Evolutionary conservation across 2,797 vertebrate species (phyloP).

Genomic region (Crypturellus tataupa): DNA sequence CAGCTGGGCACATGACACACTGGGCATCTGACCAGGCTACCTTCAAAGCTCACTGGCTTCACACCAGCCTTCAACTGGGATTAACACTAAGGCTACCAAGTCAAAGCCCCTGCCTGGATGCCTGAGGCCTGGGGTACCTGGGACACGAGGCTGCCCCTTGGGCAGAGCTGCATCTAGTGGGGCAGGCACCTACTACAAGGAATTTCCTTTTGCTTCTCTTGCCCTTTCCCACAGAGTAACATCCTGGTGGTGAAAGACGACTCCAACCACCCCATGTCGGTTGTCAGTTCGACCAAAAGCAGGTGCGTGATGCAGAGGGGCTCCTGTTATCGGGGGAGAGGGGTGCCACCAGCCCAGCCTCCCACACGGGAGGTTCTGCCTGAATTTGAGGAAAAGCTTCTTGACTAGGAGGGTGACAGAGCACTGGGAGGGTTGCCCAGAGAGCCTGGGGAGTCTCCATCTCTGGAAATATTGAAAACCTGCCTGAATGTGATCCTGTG

Average conservation of each 20-base stretch:
- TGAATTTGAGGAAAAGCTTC: no score
- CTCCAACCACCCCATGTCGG: conserved; percentile 92
- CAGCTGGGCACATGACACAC: background rate
- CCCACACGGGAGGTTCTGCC: no score
- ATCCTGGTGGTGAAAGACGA: conserved; percentile 93
- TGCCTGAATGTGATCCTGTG: no score
- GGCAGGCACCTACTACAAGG: fast-evolving
- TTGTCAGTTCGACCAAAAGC: conserved; percentile 99
- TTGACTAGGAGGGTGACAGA: no score
- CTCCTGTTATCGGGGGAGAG: background rate
- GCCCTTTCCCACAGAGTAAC: conserved; percentile 86
- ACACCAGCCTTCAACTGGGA: background rate
- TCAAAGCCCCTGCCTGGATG: background rate
- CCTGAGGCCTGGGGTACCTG: background rate
- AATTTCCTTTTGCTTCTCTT: background rate
- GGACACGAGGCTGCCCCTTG: background rate
- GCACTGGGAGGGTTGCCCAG: no score
- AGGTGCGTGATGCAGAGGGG: conserved; percentile 81
- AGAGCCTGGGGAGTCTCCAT: no score
- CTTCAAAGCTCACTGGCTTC: background rate
- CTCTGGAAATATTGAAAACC: no score
- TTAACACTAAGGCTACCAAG: background rate
- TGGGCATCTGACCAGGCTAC: background rate
- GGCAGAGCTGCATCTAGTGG: background rate
- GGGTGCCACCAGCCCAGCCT: background rate